Evolutionary conservation across 2,113 vertebrate genomes (phyloP).

Genomic region (Aythya baeri): DNA sequence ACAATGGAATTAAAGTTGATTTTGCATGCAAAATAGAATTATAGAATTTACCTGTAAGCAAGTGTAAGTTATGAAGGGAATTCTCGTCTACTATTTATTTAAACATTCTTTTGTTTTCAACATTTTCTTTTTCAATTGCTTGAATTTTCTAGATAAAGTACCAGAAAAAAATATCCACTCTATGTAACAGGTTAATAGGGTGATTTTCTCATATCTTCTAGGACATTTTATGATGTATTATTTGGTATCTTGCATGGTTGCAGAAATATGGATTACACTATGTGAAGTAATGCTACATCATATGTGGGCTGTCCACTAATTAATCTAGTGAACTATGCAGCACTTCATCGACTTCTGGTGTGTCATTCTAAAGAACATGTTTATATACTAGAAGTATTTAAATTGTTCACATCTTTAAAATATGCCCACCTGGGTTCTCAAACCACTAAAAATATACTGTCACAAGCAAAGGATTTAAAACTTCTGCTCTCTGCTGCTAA

Average conservation of each 20-base stretch:
- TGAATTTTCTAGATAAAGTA: constrained; percentile 52
- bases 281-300: constrained; percentile 75
- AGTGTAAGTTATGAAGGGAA: constrained; percentile 22
- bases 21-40: background rate
- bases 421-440: background rate
- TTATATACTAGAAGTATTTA: constrained; percentile 35
- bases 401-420: background rate
- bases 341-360: constrained; percentile 51
- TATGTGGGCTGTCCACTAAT: constrained; percentile 56
- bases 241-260: constrained; percentile 56
- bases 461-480: background rate
- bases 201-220: constrained; percentile 50
- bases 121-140: constrained; percentile 11
- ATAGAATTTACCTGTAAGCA: constrained; percentile 27
- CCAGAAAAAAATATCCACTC: constrained; percentile 42
- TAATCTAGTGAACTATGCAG: constrained; percentile 59
- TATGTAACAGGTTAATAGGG: constrained; percentile 62
- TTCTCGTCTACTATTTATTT: constrained; percentile 18
- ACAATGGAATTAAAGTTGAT: background rate
- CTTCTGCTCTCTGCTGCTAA: background rate
- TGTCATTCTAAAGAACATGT: constrained; percentile 38
- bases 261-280: constrained; percentile 63
- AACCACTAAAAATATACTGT: background rate
- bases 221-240: constrained; percentile 57
- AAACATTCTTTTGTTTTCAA: constrained; percentile 1